Percentiles rank a stretch among this genome's conserved stretches.
phyloP scores from a whole-genome alignment of 2,888 invertebrate species.

The Clivina fossor region DNA sequence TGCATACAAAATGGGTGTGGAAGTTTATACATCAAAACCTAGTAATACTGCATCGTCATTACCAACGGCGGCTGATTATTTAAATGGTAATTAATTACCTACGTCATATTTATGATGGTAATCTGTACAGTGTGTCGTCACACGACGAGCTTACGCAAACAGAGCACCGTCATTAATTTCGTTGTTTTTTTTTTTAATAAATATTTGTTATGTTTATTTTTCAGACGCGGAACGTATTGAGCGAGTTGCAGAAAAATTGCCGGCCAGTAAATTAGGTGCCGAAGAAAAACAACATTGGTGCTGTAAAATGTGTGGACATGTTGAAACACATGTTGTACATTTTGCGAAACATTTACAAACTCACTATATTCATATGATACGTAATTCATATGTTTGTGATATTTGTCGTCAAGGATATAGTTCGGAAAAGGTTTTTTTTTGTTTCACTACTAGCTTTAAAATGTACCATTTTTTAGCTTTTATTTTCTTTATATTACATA shows the following conservation, averaged over 20 bases:
- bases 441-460: too few relatives aligned
- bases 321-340: constrained; percentile 49
- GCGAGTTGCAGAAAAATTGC: constrained; percentile 43
- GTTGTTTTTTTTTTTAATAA: background rate
- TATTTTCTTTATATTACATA: too few relatives aligned
- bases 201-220: too few relatives aligned
- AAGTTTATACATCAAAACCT: constrained; percentile 9
- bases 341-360: constrained; percentile 54
- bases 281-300: constrained; percentile 50
- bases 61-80: too few relatives aligned
- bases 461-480: too few relatives aligned
- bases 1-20: constrained; percentile 56
- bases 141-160: too few relatives aligned
- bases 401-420: constrained; percentile 47
- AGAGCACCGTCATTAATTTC: too few relatives aligned
- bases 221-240: constrained; percentile 41
- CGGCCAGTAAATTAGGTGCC: constrained; percentile 45
- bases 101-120: too few relatives aligned
- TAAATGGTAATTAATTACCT: background rate
- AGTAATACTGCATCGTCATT: background rate
- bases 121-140: too few relatives aligned
- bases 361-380: constrained; percentile 48
- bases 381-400: constrained; percentile 47
- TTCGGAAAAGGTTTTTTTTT: constrained; percentile 8
- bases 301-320: constrained; percentile 53